Base-by-base conservation (phyloP, 2,888 invertebrate genomes). In the Caenorhabditis sp. region DNA sequence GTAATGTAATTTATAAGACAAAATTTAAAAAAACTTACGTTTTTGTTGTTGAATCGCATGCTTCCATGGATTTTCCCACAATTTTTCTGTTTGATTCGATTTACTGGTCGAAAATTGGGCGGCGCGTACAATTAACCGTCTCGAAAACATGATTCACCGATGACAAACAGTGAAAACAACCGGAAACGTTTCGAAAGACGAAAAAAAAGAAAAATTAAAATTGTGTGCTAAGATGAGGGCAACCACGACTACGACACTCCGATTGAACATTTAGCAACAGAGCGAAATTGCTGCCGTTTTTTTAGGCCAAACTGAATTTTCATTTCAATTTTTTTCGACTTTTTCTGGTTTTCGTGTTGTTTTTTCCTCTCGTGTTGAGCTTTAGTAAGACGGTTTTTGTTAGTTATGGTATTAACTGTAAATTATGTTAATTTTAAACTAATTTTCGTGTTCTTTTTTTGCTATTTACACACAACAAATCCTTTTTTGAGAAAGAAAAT, bases 11-110 rank as follows among this genome's bases (percentile, higher is more conserved):
- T 26, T 10, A 26, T 21, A 27, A 14, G n/a, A 27, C 5, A 17
- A 56, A 26, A 27, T 21, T 26, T 43, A 21, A 59, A 17, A 26
- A 54, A 20, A 54, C 43, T 54, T 20, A 25, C 54, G 43, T 43
- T 43, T 10, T 43, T 43, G 14, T 43, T 43, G 43, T 43, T 81
- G 53, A 12, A 85, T 59, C 14, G 86, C 86, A 52, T 85, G 73
- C 59, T 85, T 83, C 82, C 83, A 87, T 2, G 86, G 86, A 66
- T 86, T 80, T 59, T 83, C 80, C 86, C 86, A 86, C 0, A 78
- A 58, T 27, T 82, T 78, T 25, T 74, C 76, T n/a, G 60, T 64
- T n/a, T 58, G 10, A 4, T 36, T 58, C 14, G 31, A 5, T 8
- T 10, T n/a, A 36, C 25, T 58, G n/a, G 31, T 58, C 17, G 57